Evolutionary conservation across 2,797 vertebrate species (phyloP).

Genomic region (Squalus acanthias): DNA sequence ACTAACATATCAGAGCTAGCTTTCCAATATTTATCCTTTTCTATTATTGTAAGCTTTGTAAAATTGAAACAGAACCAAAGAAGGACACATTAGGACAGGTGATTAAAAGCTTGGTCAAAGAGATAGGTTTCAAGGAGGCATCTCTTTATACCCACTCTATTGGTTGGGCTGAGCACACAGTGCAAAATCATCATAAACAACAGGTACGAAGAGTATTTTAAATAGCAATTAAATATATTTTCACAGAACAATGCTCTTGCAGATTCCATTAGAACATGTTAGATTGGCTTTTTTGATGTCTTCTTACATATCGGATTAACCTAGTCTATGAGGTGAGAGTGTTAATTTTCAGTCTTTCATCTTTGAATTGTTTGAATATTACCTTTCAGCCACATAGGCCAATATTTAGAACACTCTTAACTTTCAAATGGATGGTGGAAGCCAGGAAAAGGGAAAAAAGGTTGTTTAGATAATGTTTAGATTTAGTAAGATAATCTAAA

Average conservation of each 20-base stretch:
- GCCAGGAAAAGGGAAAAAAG: not conserved
- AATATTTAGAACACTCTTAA: not conserved
- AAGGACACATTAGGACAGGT: not conserved
- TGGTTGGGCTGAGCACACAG: not conserved
- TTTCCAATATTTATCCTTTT: not conserved
- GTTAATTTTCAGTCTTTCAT: not conserved
- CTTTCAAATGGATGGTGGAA: not conserved
- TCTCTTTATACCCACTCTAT: not conserved
- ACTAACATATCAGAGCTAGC: not conserved
- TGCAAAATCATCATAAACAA: not conserved
- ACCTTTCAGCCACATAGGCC: too few relatives aligned
- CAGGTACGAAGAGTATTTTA: not conserved
- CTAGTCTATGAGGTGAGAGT: too few relatives aligned
- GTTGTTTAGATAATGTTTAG: not conserved
- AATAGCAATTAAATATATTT: not conserved
- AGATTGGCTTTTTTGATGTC: not conserved
- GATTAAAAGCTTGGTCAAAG: not conserved
- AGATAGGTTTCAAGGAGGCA: not conserved
- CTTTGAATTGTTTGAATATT: not conserved
- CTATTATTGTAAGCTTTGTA: too few relatives aligned
- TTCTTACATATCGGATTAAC: not conserved
- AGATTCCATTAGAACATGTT: not conserved
- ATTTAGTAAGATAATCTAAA: not conserved
- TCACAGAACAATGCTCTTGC: not conserved
- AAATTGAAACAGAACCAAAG: not conserved